Evolutionary conservation across 1,140 invertebrate species (phyloP).

Genomic region (Meloidogyne hapla): DNA sequence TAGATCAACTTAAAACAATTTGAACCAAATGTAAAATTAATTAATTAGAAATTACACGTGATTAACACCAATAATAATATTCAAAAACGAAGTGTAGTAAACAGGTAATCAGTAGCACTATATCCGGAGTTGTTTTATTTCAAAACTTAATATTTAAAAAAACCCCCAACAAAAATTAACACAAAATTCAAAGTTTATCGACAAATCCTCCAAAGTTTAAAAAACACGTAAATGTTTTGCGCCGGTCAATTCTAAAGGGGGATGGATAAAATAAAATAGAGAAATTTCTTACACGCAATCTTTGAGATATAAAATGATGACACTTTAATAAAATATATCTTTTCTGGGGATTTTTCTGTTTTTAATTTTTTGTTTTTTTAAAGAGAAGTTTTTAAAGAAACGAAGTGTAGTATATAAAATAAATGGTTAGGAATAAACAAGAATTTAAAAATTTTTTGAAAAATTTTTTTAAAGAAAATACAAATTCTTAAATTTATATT

Average conservation of each 20-base stretch:
- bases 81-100: no score
- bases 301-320: constrained; percentile 4
- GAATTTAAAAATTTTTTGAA: neutral
- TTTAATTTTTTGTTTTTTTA: neutral
- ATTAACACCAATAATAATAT: no score
- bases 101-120: no score
- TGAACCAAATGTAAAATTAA: no score
- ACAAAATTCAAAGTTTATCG: constrained; percentile 24
- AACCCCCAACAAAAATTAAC: neutral
- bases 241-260: constrained; percentile 2
- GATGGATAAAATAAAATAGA: neutral
- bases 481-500: no score
- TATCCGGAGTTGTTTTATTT: no score
- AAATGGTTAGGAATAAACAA: neutral
- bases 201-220: constrained; percentile 6
- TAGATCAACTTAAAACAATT: no score
- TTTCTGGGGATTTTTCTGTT: neutral
- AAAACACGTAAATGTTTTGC: neutral
- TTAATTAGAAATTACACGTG: no score
- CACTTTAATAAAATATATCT: neutral
- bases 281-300: neutral
- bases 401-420: neutral
- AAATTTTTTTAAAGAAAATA: neutral
- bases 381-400: neutral
- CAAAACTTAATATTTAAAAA: no score